Evolutionary conservation across 2,113 vertebrate genomes (phyloP).

Genomic region (Anas platyrhynchos): DNA sequence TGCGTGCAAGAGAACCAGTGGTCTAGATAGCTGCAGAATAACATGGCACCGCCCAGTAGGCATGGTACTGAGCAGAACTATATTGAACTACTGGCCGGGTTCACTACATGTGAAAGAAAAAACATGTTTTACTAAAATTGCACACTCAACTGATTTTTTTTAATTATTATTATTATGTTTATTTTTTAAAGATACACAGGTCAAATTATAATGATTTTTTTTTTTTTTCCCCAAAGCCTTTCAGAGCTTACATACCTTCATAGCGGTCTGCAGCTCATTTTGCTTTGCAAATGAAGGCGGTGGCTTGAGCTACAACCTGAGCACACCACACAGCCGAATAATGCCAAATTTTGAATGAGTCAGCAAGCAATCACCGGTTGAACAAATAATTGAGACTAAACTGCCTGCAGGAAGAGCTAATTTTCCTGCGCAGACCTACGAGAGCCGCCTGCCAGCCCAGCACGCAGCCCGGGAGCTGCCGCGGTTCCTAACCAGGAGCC

Average conservation of each 20-base stretch:
- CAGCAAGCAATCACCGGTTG: neutral
- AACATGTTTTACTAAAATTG: neutral
- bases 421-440: neutral
- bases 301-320: neutral
- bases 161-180: too few species aligned
- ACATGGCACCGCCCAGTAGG: neutral
- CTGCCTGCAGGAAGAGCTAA: neutral
- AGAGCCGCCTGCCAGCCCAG: neutral
- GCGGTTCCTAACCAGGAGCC: neutral
- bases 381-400: neutral
- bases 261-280: neutral
- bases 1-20: neutral
- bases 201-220: neutral
- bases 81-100: neutral
- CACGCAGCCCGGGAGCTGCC: rapidly evolving
- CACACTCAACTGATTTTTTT: neutral
- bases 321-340: neutral
- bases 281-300: neutral
- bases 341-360: neutral
- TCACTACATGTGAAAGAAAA: neutral
- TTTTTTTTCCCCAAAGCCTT: neutral
- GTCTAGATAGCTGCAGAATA: neutral
- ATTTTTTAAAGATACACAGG: neutral
- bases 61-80: neutral
- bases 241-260: neutral